phyloP scores from a whole-genome alignment of 1,140 invertebrate genomes.

The Tetranychus cinnabarinus region DNA sequence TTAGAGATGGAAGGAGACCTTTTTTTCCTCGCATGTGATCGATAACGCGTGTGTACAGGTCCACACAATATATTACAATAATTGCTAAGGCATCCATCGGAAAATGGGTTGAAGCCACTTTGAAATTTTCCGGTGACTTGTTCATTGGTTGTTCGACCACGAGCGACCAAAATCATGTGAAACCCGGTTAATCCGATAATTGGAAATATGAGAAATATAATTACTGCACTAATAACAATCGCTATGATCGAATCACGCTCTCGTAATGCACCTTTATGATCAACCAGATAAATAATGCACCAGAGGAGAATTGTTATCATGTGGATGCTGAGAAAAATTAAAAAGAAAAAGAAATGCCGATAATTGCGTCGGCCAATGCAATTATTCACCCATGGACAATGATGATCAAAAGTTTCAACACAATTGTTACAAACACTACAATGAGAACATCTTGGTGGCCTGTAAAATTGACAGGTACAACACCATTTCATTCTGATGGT shows the following conservation, averaged over 20 bases:
- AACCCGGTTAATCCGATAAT: conserved; percentile 92
- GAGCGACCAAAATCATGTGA: conserved; percentile 82
- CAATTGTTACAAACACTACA: conserved; percentile 98
- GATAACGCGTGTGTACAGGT: conserved; percentile 80
- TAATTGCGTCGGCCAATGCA: conserved; percentile 98
- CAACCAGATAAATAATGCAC: conserved; percentile 68
- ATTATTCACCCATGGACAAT: conserved; percentile 98
- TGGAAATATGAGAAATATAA: conserved; percentile 72
- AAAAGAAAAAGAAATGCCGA: conserved; percentile 93
- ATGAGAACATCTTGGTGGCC: conserved; percentile 91
- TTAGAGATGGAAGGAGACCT: not conserved
- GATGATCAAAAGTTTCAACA: conserved; percentile 99
- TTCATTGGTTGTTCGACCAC: conserved; percentile 99
- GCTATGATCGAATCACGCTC: conserved; percentile 36
- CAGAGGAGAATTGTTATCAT: conserved; percentile 90
- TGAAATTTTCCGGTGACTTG: conserved; percentile 93
- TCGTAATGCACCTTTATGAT: conserved; percentile 48
- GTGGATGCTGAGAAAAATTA: conserved; percentile 80
- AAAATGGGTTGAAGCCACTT: conserved; percentile 89
- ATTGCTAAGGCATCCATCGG: conserved; percentile 71
- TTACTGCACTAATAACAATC: conserved; percentile 60
- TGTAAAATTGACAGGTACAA: conserved; percentile 96
- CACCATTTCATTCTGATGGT: conserved; percentile 99
- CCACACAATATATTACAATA: conserved; percentile 86
- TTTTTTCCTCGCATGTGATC: not conserved